Conservation (phyloP, 2,888 invertebrate species). For the Spialia ferax region DNA sequence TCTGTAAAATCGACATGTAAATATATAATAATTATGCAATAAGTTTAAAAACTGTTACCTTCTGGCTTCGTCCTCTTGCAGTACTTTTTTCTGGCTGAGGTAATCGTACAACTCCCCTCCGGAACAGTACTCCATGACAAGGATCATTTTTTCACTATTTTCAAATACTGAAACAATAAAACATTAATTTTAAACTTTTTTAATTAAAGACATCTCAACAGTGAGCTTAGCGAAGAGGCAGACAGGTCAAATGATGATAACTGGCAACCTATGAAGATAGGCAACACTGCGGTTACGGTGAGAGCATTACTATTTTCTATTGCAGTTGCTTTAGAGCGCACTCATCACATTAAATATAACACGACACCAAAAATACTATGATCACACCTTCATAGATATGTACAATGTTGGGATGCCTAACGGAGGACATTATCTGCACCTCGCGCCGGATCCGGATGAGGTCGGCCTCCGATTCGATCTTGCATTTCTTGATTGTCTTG, state of each 20-base stretch:
- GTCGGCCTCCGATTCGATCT: slow-evolving; percentile 99
- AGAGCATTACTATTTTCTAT: too few relatives aligned
- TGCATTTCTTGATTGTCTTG: slow-evolving; percentile 98
- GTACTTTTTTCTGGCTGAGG: slow-evolving; percentile 95
- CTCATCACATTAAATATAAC: background rate
- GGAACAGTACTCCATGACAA: slow-evolving; percentile 99
- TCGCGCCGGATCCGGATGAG: slow-evolving; percentile 97
- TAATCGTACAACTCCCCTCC: slow-evolving; percentile 99
- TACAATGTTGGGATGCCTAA: slow-evolving; percentile 99
- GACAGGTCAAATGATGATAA: too few relatives aligned
- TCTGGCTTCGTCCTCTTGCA: slow-evolving; percentile 96
- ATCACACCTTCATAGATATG: slow-evolving; percentile 98
- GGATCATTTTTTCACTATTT: slow-evolving; percentile 99
- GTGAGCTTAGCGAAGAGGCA: too few relatives aligned
- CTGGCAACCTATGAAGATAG: too few relatives aligned
- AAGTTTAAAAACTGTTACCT: slow-evolving; percentile 61
- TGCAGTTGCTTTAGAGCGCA: too few relatives aligned
- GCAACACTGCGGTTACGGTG: too few relatives aligned
- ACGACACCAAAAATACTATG: background rate
- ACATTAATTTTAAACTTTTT: background rate
- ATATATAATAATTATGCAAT: background rate
- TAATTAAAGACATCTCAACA: too few relatives aligned
- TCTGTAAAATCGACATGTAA: background rate
- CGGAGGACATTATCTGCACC: slow-evolving; percentile 99
- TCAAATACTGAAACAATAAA: slow-evolving; percentile 94